A percentile compares a stretch with the other conserved stretches of the same genome.
Conservation (phyloP, 2,797 vertebrate species). For the Eulemur rubriventer region DNA sequence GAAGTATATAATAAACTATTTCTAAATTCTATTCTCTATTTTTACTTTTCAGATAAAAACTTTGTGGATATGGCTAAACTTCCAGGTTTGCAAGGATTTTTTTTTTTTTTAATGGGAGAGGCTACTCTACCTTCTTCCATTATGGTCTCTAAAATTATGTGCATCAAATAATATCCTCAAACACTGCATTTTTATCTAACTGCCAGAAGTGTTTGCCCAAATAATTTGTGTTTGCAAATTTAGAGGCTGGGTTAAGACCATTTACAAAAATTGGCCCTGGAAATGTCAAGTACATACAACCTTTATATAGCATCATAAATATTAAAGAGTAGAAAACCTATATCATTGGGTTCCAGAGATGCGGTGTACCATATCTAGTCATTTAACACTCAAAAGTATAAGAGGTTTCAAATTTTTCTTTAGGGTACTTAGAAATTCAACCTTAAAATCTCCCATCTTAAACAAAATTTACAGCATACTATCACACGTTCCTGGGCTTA, state of each 20-base stretch:
- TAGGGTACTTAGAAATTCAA: background rate
- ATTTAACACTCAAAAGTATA: background rate
- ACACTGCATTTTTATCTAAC: conserved; percentile 59
- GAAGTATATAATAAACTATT: conserved; percentile 19
- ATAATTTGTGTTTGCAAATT: conserved; percentile 73
- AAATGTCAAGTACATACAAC: conserved; percentile 62
- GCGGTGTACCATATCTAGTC: background rate
- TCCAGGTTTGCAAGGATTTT: background rate
- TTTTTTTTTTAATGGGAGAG: rapidly evolving
- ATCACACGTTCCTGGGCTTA: background rate
- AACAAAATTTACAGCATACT: background rate
- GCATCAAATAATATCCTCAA: conserved; percentile 61
- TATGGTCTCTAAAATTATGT: conserved; percentile 35
- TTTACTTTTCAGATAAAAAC: background rate
- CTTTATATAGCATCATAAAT: conserved; percentile 68
- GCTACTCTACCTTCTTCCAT: background rate
- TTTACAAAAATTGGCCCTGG: conserved; percentile 61
- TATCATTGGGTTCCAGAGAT: conserved; percentile 32
- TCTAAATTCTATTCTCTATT: background rate
- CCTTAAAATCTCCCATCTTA: background rate
- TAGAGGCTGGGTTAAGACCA: conserved; percentile 59
- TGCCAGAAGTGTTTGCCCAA: conserved; percentile 64
- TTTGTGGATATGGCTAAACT: background rate
- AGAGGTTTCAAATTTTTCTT: background rate
- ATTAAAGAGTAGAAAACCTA: conserved; percentile 57